Base-by-base conservation (phyloP, 2,888 invertebrate species). In the Mesopsocus fuscifrons region DNA sequence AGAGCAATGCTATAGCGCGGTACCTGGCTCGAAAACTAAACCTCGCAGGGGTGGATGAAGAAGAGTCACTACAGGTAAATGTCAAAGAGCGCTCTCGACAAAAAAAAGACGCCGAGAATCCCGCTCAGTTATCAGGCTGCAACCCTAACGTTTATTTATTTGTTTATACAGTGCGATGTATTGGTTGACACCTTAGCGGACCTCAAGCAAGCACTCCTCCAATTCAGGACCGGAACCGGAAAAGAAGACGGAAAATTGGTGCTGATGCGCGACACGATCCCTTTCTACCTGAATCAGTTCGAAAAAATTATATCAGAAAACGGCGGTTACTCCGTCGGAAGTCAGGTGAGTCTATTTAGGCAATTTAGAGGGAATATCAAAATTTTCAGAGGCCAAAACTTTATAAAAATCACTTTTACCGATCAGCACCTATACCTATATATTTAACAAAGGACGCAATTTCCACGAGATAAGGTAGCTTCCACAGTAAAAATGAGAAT, bases 111-210 rank as follows among this genome's bases (percentile, higher is more conserved):
- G n/a, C n/a, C n/a, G n/a, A n/a, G n/a, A n/a, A n/a, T n/a, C n/a
- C n/a, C n/a, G n/a, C n/a, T n/a, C n/a, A n/a, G n/a, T n/a, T n/a
- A n/a, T n/a, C n/a, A n/a, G n/a, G n/a, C n/a, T n/a, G n/a, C n/a
- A n/a, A n/a, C n/a, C n/a, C n/a, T n/a, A n/a, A n/a, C n/a, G n/a
- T n/a, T n/a, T n/a, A n/a, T n/a, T n/a, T n/a, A n/a, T n/a, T n/a
- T n/a, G n/a, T n/a, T n/a, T n/a, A n/a, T n/a, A n/a, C 62, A 66
- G 46, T 68, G 68, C 52, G 72, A 72, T 52, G 65, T 67, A 45
- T 58, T 68, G 44, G 67, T 70, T 43, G 71, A 69, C 54, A 64
- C 65, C 18, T 57, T 69, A 23, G 63, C 63, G 13, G 69, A 70
- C 54, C 59, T 69, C 38, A 66, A 67, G 55, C 63, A 64, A 57